Conservation (phyloP, 2,888 invertebrate species). For the Euplagia quadripunctaria region DNA sequence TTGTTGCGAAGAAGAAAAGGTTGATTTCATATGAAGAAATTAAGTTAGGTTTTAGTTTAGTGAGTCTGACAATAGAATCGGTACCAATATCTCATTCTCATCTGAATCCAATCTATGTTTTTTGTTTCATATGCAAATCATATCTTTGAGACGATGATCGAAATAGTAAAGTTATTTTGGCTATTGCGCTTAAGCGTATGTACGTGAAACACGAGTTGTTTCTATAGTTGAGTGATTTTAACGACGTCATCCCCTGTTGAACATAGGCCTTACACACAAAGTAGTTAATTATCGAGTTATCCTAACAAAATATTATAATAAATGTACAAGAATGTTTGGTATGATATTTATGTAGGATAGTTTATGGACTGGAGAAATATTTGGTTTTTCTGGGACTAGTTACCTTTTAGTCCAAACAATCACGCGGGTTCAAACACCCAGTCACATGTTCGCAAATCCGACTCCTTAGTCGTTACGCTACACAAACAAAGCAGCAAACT, state of each 20-base stretch:
- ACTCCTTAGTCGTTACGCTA: no score
- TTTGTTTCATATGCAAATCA: slow-evolving; percentile 36
- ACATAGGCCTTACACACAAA: background rate
- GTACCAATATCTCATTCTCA: slow-evolving; percentile 1
- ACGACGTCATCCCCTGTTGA: background rate
- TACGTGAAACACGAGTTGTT: slow-evolving; percentile 7
- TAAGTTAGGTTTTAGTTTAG: no score
- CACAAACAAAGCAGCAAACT: no score
- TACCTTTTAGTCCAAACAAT: no score
- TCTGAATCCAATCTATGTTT: slow-evolving; percentile 37
- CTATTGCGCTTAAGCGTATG: slow-evolving; percentile 27
- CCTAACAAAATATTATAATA: background rate
- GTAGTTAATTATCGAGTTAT: background rate
- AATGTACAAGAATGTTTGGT: background rate
- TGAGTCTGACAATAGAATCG: no score
- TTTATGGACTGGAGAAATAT: no score
- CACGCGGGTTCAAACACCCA: no score
- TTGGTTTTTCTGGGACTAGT: no score
- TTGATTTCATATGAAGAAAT: no score
- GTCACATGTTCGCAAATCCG: no score
- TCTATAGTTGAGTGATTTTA: background rate
- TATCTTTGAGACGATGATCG: slow-evolving; percentile 33
- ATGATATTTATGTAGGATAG: background rate
- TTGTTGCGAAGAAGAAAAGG: no score
- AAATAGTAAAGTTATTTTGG: slow-evolving; percentile 24